Conservation (phyloP, 2,888 invertebrate species). For the Octonoba sinensis region DNA sequence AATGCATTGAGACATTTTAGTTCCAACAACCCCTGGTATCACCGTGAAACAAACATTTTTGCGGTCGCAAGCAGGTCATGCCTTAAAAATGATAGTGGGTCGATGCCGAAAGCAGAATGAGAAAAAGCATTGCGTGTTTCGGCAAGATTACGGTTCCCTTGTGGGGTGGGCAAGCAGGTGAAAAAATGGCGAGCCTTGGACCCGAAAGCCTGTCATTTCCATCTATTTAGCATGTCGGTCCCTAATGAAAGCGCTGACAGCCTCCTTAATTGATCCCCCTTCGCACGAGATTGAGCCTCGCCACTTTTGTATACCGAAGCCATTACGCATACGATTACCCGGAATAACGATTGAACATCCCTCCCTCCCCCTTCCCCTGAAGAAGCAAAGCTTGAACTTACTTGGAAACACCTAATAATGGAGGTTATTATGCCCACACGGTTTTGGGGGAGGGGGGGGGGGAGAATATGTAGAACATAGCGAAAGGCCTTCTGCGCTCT, state of each 20-base stretch:
- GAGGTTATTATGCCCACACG: slow-evolving; percentile 14
- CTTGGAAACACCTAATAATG: slow-evolving; percentile 36
- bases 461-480: not conserved
- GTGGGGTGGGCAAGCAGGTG: slow-evolving; percentile 11
- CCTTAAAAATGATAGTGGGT: not conserved
- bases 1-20: not conserved
- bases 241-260: slow-evolving; percentile 63
- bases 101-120: not conserved
- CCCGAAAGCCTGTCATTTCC: slow-evolving; percentile 43
- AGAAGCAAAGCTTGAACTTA: slow-evolving; percentile 13
- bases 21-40: not conserved
- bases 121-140: slow-evolving; percentile 33
- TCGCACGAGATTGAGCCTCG: slow-evolving; percentile 46
- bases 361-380: not conserved
- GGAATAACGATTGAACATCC: slow-evolving; percentile 46
- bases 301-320: slow-evolving; percentile 30
- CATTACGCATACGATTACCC: slow-evolving; percentile 37
- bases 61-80: slow-evolving; percentile 9
- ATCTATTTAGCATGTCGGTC: slow-evolving; percentile 60
- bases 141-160: slow-evolving; percentile 34
- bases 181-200: slow-evolving; percentile 19
- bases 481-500: not conserved
- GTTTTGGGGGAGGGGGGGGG: not conserved
- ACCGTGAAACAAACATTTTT: not conserved
- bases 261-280: slow-evolving; percentile 44